phyloP scores from a whole-genome alignment of 2,888 invertebrate genomes.

The Cephus nigrinus region DNA sequence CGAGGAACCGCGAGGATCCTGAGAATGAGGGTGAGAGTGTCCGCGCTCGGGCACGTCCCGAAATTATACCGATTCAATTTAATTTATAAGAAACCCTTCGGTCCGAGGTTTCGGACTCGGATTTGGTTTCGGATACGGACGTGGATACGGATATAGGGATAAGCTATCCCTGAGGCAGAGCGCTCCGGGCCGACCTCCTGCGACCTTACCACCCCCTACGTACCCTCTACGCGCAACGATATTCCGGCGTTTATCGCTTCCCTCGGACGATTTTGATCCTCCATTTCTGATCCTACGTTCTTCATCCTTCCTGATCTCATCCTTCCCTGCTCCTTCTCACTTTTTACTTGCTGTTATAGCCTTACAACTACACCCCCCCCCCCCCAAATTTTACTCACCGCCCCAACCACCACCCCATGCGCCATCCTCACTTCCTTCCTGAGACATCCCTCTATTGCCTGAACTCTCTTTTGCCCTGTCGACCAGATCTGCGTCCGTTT shows the following conservation, averaged over 20 bases:
- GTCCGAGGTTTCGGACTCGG: constrained; percentile 1
- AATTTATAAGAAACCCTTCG: constrained; percentile 41
- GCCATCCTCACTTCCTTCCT: neutral
- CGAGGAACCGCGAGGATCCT: constrained; percentile 3
- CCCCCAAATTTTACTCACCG: neutral
- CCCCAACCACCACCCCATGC: neutral
- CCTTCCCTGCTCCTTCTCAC: neutral
- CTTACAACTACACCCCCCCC: neutral
- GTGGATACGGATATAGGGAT: constrained; percentile 2
- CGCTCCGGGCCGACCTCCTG: neutral
- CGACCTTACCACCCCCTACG: neutral
- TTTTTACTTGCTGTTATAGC: neutral
- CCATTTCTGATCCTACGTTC: neutral
- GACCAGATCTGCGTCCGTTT: neutral
- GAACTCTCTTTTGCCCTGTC: neutral
- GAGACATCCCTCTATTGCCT: neutral
- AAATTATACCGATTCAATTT: constrained; percentile 51
- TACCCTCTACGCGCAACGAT: neutral
- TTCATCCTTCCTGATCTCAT: neutral
- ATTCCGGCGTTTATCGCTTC: neutral
- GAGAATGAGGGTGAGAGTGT: constrained; percentile 11
- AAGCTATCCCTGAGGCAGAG: neutral
- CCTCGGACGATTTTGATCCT: neutral
- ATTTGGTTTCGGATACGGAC: neutral
- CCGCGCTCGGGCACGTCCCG: constrained; percentile 28